These are phyloP conservation scores for Hemaris fuciformis DNA, from an alignment of 2,888 invertebrate species.

Conservation along the genomic window DNA sequence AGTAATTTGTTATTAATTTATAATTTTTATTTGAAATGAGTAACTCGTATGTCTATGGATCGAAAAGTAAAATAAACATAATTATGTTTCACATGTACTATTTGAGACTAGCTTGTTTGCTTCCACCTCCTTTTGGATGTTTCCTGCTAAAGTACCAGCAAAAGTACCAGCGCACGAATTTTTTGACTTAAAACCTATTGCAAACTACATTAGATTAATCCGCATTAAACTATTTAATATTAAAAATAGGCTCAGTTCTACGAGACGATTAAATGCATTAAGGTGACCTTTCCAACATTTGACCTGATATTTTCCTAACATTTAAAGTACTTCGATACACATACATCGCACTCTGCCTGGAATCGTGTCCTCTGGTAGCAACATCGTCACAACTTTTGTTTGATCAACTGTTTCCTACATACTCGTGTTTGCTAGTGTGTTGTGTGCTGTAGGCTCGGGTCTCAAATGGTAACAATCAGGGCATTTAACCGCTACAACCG, in stretches of 20 bases:
- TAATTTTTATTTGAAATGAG: no score
- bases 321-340: background rate
- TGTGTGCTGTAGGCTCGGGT: background rate
- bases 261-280: background rate
- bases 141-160: no score
- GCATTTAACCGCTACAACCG: background rate
- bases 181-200: background rate
- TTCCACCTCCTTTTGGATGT: no score
- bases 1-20: no score
- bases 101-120: no score
- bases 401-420: background rate
- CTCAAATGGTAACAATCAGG: background rate
- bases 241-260: background rate
- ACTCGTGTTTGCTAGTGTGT: background rate
- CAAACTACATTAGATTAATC: background rate
- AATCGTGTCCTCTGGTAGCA: background rate
- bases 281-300: background rate
- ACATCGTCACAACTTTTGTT: background rate
- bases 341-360: background rate
- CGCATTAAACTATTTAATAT: background rate
- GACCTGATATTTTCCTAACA: background rate
- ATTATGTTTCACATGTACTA: no score
- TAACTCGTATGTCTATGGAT: no score
- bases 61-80: no score
- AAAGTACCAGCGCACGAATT: no score